Evolutionary conservation across 2,113 vertebrate genomes (phyloP), one percentile per base, ranked within the genome.

Genomic region (Corythoichthys haematopterus): DNA sequence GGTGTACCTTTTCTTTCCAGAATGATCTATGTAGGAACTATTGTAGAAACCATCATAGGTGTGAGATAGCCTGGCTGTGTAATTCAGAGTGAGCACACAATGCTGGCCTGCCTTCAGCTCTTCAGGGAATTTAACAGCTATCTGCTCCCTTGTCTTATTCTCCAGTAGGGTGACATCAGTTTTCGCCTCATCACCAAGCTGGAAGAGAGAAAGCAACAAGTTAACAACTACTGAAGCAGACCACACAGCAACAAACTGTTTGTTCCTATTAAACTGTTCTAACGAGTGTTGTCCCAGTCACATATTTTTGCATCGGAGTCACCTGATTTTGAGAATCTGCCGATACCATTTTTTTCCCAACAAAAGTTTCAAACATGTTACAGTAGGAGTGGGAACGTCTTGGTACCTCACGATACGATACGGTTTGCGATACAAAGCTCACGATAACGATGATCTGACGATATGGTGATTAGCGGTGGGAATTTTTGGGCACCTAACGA

Each of bases 1-100:
- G 33, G 16, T 43, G 11, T 85, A 93, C 92, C 88, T 90, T 85
- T 77, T 95, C 55, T 77, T 81, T 67, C 90, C 88, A 71, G 36
- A 76, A 82, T 89, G 88, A 80, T 94, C 90, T 40, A 45, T 87
- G 82, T 96, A 96, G n/a, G 93, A 93, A 84, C 95, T 90, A 85
- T 91, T 95, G 84, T 98, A 98, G 90, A 98, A 96, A 15, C 96
- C 97, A 40, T 90, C 91, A 46, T 93, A 98, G 45, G 87, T 92
- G 67, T 87, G 88, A 61, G 96, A 97, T 40, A 99, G 89, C 68
- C 89, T 90, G 58, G 94, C 92, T 0, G 79, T 89, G 88, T 93
- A 99, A 7, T 92, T 85, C 67, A 98, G 82, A 64, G 83, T 90
- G 71, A 99, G 53, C 57, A 91, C 88, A 14, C 93, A 96, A 61